Evolutionary conservation across 2,888 invertebrate genomes (phyloP).

Genomic region (Eilema griseolum): DNA sequence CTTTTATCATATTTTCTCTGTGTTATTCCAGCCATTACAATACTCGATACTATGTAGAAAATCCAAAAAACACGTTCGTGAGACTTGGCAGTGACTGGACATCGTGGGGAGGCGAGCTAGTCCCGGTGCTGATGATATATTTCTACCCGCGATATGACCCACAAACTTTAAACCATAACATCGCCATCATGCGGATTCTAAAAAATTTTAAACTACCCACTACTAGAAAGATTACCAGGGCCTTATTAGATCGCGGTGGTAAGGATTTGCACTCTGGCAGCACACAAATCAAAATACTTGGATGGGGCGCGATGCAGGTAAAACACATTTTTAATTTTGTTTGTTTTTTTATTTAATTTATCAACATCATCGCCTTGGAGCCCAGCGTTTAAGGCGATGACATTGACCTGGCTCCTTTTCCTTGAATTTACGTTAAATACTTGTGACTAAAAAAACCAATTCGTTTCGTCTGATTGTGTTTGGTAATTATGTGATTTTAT

Average conservation of each 20-base stretch:
- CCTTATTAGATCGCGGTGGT: conserved; percentile 46
- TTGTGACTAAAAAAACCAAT: no score
- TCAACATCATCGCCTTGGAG: not conserved
- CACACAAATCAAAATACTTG: conserved; percentile 53
- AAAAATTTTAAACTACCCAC: conserved; percentile 1
- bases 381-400: no score
- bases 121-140: conserved; percentile 37
- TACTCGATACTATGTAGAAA: conserved; percentile 31
- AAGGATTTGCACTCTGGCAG: conserved; percentile 22
- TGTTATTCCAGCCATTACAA: conserved; percentile 46
- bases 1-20: not conserved
- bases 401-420: no score
- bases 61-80: conserved; percentile 44
- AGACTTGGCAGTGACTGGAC: conserved; percentile 59
- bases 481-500: no score
- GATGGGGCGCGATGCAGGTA: conserved; percentile 64
- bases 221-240: conserved; percentile 43
- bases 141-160: conserved; percentile 20
- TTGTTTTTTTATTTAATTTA: not conserved
- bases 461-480: no score
- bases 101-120: conserved; percentile 46
- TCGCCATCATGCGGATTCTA: conserved; percentile 13
- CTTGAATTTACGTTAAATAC: no score
- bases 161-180: conserved; percentile 10
- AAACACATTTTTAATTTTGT: conserved; percentile 18